These are phyloP conservation scores for Caligus rogercresseyi DNA, from an alignment of 1,140 invertebrate species.

Conservation along the genomic window DNA sequence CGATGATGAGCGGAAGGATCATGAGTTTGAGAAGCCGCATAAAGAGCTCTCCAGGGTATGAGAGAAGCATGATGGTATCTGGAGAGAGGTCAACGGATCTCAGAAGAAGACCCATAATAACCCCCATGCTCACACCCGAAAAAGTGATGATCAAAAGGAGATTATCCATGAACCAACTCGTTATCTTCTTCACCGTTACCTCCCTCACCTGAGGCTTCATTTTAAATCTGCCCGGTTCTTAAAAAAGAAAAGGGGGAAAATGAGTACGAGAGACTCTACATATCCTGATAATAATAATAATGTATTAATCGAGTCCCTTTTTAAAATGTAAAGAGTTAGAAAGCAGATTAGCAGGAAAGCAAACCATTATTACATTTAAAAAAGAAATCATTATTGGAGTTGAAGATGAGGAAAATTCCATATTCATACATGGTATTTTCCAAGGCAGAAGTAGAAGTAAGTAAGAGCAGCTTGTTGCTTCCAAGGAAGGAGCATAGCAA, in stretches of 20 bases:
- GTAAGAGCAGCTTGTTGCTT: background rate
- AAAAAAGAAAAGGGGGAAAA: background rate
- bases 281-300: too few species aligned
- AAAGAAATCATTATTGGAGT: too few species aligned
- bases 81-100: slow-evolving; percentile 11
- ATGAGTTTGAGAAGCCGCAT: slow-evolving; percentile 60
- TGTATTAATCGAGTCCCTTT: too few species aligned
- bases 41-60: slow-evolving; percentile 76
- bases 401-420: too few species aligned
- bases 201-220: slow-evolving; percentile 12
- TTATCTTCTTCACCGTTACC: slow-evolving; percentile 8
- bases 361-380: too few species aligned
- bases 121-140: slow-evolving; percentile 50
- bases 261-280: too few species aligned
- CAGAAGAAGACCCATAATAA: slow-evolving; percentile 38
- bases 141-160: slow-evolving; percentile 55
- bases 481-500: background rate
- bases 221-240: slow-evolving; percentile 19
- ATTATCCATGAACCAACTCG: slow-evolving; percentile 46
- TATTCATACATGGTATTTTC: too few species aligned
- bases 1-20: slow-evolving; percentile 70
- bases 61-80: slow-evolving; percentile 58
- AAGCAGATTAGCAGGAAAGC: too few species aligned
- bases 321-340: too few species aligned
- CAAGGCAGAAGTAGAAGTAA: too few species aligned